Conservation (phyloP, 1,140 invertebrate species). For the Sitobion miscanthi region DNA sequence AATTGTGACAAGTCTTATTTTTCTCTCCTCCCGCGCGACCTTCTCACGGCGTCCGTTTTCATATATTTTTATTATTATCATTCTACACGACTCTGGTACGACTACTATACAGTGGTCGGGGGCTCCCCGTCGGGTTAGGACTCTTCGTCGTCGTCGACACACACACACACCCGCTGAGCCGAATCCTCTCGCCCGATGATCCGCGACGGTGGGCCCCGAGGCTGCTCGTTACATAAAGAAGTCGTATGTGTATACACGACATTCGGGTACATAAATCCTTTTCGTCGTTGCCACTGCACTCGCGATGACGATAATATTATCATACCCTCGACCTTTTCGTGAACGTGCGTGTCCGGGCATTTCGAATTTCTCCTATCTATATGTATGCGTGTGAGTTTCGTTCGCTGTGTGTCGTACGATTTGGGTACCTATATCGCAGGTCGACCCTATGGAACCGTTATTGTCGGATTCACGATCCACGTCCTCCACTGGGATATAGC, state of each 20-base stretch:
- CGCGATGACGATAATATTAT: background rate
- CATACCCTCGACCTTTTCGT: background rate
- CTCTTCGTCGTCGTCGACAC: background rate
- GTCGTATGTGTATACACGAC: background rate
- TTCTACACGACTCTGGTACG: background rate
- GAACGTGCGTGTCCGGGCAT: no score
- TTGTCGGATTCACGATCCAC: no score
- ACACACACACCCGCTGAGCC: background rate
- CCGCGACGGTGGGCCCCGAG: background rate
- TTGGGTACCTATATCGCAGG: no score
- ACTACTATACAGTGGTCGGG: background rate
- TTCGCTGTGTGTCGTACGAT: no score
- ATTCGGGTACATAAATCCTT: background rate
- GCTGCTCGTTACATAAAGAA: no score
- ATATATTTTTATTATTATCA: background rate
- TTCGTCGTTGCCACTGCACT: background rate
- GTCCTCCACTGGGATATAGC: no score
- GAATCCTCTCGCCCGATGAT: background rate
- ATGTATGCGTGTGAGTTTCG: background rate
- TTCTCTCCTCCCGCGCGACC: background rate
- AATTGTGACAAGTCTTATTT: background rate
- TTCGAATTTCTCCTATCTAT: no score
- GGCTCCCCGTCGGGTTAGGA: background rate
- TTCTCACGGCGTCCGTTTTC: background rate
- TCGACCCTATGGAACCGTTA: no score